Conservation (phyloP, 1,140 invertebrate genomes). For the Trichonephila clavipes region DNA sequence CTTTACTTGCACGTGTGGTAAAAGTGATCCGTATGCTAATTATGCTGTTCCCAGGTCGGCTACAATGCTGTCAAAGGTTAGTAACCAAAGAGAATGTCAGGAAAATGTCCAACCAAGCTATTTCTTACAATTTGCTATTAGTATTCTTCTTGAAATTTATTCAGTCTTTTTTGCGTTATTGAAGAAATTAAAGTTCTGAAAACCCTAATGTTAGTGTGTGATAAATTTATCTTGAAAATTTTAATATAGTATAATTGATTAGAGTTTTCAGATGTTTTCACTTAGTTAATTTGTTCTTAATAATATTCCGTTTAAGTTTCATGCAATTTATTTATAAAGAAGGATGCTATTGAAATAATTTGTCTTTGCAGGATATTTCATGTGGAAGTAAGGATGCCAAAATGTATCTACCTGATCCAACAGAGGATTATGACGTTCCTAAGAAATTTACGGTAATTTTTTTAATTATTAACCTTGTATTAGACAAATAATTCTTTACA, state of each 20-base stretch:
- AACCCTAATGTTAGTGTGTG: too few species aligned
- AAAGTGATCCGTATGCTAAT: conserved; percentile 57
- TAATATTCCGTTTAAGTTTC: neutral
- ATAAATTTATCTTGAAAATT: too few species aligned
- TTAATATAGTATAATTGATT: too few species aligned
- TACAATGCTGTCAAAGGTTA: neutral
- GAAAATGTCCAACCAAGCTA: too few species aligned
- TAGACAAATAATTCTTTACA: neutral
- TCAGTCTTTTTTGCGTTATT: too few species aligned
- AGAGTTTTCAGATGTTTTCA: too few species aligned
- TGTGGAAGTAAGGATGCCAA: conserved; percentile 48
- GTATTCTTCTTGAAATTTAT: too few species aligned
- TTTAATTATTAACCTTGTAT: neutral
- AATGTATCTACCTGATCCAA: conserved; percentile 11
- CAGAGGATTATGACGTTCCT: conserved; percentile 76
- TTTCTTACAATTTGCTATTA: too few species aligned
- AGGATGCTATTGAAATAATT: too few species aligned
- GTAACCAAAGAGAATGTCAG: neutral
- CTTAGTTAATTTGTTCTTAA: neutral
- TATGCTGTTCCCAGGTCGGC: conserved; percentile 68
- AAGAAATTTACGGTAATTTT: conserved; percentile 66
- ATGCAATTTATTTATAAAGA: too few species aligned
- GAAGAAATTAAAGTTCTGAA: too few species aligned
- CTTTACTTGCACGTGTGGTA: conserved; percentile 54
- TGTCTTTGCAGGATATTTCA: conserved; percentile 6